Percentiles rank a stretch among this genome's conserved stretches.
These are phyloP conservation scores for Diorhabda carinulata DNA, from an alignment of 1,140 invertebrate genomes.

Conservation along the genomic window DNA sequence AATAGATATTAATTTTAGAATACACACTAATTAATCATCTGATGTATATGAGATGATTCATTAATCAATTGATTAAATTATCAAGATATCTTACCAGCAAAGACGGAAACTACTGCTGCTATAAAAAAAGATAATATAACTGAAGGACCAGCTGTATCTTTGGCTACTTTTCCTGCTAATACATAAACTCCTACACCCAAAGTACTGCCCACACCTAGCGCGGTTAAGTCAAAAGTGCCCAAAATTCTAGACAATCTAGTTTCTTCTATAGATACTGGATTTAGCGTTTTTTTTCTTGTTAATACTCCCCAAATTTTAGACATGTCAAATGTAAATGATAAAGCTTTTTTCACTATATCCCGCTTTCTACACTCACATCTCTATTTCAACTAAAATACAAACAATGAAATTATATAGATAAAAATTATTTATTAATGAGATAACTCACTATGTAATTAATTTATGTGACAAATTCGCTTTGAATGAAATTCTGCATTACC, in stretches of 20 bases:
- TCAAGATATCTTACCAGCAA: conserved; percentile 62
- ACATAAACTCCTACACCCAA: conserved; percentile 87
- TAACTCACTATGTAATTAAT: background rate
- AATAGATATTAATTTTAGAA: no score
- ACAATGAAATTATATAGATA: conserved; percentile 12
- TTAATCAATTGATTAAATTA: no score
- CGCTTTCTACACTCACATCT: background rate
- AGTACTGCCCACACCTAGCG: conserved; percentile 79
- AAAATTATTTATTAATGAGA: conserved; percentile 5
- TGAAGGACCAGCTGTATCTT: conserved; percentile 72
- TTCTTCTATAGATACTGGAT: conserved; percentile 46
- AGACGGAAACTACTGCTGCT: conserved; percentile 78
- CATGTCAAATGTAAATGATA: conserved; percentile 25
- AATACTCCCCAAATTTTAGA: conserved; percentile 46
- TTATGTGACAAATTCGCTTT: background rate
- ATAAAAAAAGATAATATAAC: conserved; percentile 80
- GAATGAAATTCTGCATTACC: no score
- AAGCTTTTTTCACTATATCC: background rate
- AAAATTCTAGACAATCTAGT: conserved; percentile 64
- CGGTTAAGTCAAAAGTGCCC: conserved; percentile 70
- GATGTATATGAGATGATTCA: no score
- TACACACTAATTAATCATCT: no score
- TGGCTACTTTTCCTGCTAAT: conserved; percentile 78
- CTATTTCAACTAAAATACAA: conserved; percentile 4
- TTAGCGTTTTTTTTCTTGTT: conserved; percentile 51